A percentile compares a stretch with the other conserved stretches of the same genome.
phyloP scores from a whole-genome alignment of 2,797 vertebrate species.

The Melanotaenia trifasciata region DNA sequence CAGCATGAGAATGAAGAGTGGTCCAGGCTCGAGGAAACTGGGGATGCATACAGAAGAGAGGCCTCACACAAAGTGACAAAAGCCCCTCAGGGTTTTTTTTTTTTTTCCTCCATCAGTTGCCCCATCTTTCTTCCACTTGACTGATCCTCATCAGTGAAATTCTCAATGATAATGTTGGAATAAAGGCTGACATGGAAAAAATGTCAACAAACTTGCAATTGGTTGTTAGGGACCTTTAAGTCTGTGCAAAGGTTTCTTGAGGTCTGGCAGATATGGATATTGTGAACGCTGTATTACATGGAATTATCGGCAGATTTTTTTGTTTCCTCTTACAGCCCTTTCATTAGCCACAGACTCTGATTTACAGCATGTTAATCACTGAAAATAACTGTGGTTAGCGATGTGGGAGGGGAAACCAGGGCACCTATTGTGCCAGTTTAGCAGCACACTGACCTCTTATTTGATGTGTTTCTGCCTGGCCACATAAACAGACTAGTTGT shows the following conservation, averaged over 20 bases:
- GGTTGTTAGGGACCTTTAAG: slow-evolving; percentile 19
- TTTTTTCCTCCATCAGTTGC: slow-evolving; percentile 59
- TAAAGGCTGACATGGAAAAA: slow-evolving; percentile 34
- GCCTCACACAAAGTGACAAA: slow-evolving; percentile 83
- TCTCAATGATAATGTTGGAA: slow-evolving; percentile 47
- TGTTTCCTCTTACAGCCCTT: slow-evolving; percentile 23
- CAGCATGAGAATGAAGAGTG: slow-evolving; percentile 82
- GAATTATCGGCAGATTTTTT: slow-evolving; percentile 19
- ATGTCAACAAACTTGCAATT: slow-evolving; percentile 14
- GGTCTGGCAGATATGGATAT: background rate
- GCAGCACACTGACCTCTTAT: slow-evolving; percentile 33
- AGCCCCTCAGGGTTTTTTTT: slow-evolving; percentile 77
- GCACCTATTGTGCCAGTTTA: slow-evolving; percentile 57
- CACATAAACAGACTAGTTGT: slow-evolving; percentile 53
- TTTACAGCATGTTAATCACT: slow-evolving; percentile 43
- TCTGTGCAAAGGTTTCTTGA: background rate
- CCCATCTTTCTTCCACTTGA: slow-evolving; percentile 72
- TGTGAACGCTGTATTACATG: slow-evolving; percentile 4
- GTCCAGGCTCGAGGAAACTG: slow-evolving; percentile 71
- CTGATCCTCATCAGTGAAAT: slow-evolving; percentile 68
- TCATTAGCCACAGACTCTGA: slow-evolving; percentile 40
- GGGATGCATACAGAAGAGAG: slow-evolving; percentile 86
- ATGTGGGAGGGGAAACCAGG: slow-evolving; percentile 26
- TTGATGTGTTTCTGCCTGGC: slow-evolving; percentile 36
- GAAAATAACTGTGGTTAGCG: slow-evolving; percentile 54